Evolutionary conservation across 1,140 invertebrate genomes (phyloP).

Genomic region (Whitmania pigra): DNA sequence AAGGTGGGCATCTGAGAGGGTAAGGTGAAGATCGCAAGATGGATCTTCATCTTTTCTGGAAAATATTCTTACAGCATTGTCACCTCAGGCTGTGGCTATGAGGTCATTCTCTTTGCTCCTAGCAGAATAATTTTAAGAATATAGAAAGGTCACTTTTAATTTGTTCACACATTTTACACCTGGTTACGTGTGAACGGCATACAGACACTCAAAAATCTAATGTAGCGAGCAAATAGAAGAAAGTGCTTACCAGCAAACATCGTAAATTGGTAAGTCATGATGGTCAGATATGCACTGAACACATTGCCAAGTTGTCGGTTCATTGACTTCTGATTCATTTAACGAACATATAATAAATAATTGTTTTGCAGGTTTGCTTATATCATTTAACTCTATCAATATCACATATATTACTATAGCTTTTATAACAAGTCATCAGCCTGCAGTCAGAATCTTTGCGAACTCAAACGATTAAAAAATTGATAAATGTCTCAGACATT

Average conservation of each 20-base stretch:
- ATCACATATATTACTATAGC: no score
- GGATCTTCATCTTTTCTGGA: slow-evolving; percentile 44
- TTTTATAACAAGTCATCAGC: no score
- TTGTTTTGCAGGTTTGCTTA: no score
- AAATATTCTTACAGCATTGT: slow-evolving; percentile 70
- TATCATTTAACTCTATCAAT: no score
- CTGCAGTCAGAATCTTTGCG: no score
- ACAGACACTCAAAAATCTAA: no score
- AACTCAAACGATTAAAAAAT: no score
- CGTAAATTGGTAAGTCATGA: slow-evolving; percentile 76
- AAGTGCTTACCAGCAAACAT: slow-evolving; percentile 61
- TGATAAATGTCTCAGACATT: no score
- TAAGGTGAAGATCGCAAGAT: slow-evolving; percentile 58
- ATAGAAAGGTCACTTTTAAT: no score
- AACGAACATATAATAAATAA: no score
- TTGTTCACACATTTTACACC: no score
- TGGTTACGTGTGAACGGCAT: no score
- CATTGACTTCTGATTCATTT: slow-evolving; percentile 39
- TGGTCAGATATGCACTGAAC: slow-evolving; percentile 75
- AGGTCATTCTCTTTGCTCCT: slow-evolving; percentile 59
- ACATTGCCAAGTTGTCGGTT: slow-evolving; percentile 76
- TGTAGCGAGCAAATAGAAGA: slow-evolving; percentile 23
- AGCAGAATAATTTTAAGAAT: not conserved
- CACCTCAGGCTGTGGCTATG: slow-evolving; percentile 75
- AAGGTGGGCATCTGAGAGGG: slow-evolving; percentile 58